phyloP scores from a whole-genome alignment of 2,797 vertebrate genomes.

The Falco naumanni region DNA sequence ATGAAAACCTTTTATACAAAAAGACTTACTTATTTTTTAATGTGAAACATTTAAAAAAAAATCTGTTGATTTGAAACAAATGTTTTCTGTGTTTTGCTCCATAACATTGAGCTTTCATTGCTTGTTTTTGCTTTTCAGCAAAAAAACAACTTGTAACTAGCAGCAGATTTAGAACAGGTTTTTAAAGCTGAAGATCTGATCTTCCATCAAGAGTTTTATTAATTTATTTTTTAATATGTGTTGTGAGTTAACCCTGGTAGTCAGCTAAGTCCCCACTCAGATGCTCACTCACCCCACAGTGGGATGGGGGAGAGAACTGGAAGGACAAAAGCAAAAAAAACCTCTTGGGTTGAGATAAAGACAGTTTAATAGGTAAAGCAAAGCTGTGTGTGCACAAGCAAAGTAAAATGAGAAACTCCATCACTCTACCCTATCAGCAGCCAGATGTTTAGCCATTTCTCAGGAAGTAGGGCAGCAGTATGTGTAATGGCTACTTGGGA shows the following conservation, averaged over 20 bases:
- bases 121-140: not conserved
- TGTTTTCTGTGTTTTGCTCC: not conserved
- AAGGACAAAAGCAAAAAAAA: not conserved
- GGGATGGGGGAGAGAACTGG: not conserved
- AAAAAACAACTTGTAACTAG: not conserved
- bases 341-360: not conserved
- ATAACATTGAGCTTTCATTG: not conserved
- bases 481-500: too few relatives aligned
- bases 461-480: too few relatives aligned
- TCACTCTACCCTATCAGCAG: not conserved
- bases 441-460: not conserved
- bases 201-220: not conserved
- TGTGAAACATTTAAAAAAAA: not conserved
- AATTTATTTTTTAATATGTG: not conserved
- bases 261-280: not conserved
- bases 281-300: not conserved
- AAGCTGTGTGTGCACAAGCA: not conserved
- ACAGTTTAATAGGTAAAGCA: not conserved
- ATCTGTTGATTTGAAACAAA: not conserved
- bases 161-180: not conserved
- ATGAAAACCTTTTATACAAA: not conserved
- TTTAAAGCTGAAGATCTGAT: not conserved
- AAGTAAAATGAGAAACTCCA: not conserved
- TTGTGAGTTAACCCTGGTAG: not conserved
- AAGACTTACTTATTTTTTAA: not conserved